Conservation (phyloP, 2,888 invertebrate genomes). For the Maniola hyperantus region DNA sequence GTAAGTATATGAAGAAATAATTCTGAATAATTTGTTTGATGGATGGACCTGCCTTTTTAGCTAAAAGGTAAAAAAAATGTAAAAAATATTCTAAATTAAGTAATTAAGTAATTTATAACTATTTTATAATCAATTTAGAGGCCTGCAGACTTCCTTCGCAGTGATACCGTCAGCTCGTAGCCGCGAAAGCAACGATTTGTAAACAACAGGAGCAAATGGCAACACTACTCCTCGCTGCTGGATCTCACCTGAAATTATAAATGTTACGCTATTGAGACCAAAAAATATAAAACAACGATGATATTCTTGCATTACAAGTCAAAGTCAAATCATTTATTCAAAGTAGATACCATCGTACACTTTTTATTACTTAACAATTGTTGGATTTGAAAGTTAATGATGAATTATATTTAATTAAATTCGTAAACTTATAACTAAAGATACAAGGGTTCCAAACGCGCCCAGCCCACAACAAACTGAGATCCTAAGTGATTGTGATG, state of each 20-base stretch:
- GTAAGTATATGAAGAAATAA: no score
- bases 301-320: no score
- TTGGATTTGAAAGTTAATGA: no score
- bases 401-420: no score
- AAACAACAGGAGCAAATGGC: constrained; percentile 96
- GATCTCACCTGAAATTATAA: constrained; percentile 91
- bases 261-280: not conserved
- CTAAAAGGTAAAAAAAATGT: no score
- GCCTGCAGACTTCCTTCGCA: constrained; percentile 65
- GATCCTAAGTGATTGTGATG: not conserved
- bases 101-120: not conserved
- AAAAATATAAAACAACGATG: no score
- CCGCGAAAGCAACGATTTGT: constrained; percentile 94
- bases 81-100: not conserved
- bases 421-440: no score
- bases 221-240: constrained; percentile 96
- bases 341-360: not conserved
- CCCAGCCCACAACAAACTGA: no score
- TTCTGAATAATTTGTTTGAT: no score
- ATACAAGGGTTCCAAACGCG: no score
- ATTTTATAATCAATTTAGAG: constrained; percentile 52
- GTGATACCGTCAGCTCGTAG: constrained; percentile 92
- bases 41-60: not conserved
- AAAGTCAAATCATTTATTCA: no score
- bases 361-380: no score